These are phyloP conservation scores for Pelagia noctiluca DNA, from an alignment of 30 jellyfish, hydroid and myxozoan genomes.

Conservation along the genomic window DNA sequence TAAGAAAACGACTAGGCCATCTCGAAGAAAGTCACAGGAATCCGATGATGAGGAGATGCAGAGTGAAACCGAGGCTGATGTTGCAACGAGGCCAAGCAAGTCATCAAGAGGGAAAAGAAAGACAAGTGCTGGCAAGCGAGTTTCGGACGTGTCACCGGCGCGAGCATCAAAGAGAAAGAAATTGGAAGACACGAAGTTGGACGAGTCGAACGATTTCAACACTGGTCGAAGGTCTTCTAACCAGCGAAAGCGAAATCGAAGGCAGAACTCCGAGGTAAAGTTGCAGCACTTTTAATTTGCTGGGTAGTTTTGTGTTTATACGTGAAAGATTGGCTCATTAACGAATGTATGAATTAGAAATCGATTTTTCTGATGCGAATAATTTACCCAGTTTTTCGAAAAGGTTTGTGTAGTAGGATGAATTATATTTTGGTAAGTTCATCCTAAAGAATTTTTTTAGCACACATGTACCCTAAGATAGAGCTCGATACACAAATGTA, in stretches of 20 bases:
- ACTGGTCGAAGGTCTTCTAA: constrained; percentile 52
- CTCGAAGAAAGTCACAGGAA: constrained; percentile 27
- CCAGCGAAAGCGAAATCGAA: constrained; percentile 56
- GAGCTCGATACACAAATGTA: too few relatives aligned
- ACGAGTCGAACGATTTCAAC: constrained; percentile 16
- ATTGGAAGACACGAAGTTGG: background rate
- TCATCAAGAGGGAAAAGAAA: constrained; percentile 26
- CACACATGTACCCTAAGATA: too few relatives aligned
- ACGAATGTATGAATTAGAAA: too few relatives aligned
- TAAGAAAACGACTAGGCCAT: constrained; percentile 25
- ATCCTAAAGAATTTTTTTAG: too few relatives aligned
- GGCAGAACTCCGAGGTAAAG: constrained; percentile 66
- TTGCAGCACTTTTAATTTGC: background rate
- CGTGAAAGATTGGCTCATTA: background rate
- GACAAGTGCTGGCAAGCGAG: constrained; percentile 10
- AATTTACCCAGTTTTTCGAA: too few relatives aligned
- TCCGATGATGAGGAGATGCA: constrained; percentile 8
- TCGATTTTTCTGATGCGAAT: too few relatives aligned
- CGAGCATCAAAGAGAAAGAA: background rate
- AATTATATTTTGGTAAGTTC: too few relatives aligned
- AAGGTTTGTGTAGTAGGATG: too few relatives aligned
- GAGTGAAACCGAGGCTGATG: constrained; percentile 22
- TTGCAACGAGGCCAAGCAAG: background rate
- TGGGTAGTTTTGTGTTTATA: background rate
- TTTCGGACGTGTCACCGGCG: background rate